phyloP scores from a whole-genome alignment of 2,888 invertebrate species.

The Caenorhabditis zanzibari region DNA sequence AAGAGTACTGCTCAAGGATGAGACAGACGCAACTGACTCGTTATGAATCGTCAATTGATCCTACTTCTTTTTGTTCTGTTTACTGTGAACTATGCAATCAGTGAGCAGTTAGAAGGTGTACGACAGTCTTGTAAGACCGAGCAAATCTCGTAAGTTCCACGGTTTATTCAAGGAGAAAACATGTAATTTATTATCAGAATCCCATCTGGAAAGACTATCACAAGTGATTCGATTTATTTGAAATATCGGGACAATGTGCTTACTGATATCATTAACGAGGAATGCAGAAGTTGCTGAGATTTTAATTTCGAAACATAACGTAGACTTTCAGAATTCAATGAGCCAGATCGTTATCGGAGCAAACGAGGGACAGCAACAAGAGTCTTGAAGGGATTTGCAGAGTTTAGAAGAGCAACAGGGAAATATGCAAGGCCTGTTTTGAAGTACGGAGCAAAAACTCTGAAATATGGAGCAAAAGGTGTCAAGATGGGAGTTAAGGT shows the following conservation, averaged over 20 bases:
- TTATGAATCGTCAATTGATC: background rate
- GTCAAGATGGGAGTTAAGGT: background rate
- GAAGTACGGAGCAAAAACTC: background rate
- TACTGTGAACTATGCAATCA: background rate
- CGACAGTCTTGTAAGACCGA: background rate
- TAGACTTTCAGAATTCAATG: background rate
- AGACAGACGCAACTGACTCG: background rate
- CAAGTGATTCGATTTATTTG: conserved; percentile 12
- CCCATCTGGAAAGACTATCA: conserved; percentile 14
- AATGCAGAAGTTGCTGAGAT: conserved; percentile 1
- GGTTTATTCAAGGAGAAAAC: too few species aligned
- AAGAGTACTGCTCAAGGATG: background rate
- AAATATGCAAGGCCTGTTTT: background rate
- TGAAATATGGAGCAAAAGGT: background rate
- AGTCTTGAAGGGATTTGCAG: background rate
- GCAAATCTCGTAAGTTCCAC: conserved; percentile 6
- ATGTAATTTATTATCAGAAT: too few species aligned
- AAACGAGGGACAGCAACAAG: background rate
- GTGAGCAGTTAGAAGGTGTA: background rate
- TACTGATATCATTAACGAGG: conserved; percentile 8
- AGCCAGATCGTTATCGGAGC: background rate
- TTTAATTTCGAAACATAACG: background rate
- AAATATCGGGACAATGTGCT: background rate
- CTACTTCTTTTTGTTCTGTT: background rate
- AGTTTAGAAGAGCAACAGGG: background rate